phyloP scores from a whole-genome alignment of 2,888 invertebrate genomes.

The Celastrina argiolus region DNA sequence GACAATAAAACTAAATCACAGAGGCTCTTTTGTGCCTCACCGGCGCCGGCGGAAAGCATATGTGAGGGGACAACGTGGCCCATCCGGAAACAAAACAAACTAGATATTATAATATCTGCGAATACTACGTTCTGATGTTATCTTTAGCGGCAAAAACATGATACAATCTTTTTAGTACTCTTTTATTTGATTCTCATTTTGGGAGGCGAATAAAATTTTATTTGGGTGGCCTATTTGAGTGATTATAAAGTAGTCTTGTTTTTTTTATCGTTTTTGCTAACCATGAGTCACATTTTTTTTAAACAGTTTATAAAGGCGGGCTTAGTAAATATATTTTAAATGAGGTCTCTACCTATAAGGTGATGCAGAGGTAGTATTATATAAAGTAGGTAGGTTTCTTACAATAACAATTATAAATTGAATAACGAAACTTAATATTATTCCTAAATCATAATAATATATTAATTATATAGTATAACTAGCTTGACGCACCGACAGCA shows the following conservation, averaged over 20 bases:
- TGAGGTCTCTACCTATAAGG: no score
- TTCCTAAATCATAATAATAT: no score
- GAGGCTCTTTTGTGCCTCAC: slow-evolving; percentile 65
- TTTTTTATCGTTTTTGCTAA: no score
- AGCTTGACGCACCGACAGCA: no score
- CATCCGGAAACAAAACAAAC: slow-evolving; percentile 66
- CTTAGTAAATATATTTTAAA: no score
- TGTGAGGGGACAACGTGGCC: slow-evolving; percentile 68
- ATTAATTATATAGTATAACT: no score
- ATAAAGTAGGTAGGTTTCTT: no score
- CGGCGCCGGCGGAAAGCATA: slow-evolving; percentile 76
- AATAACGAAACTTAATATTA: no score
- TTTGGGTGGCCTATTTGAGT: neutral
- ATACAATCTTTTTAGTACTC: slow-evolving; percentile 2
- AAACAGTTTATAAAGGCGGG: no score
- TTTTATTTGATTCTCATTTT: neutral
- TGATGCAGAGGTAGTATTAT: no score
- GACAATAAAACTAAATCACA: slow-evolving; percentile 77
- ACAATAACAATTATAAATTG: no score
- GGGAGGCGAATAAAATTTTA: neutral
- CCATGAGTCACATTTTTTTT: no score
- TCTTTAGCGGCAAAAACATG: slow-evolving; percentile 17
- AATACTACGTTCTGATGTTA: slow-evolving; percentile 19
- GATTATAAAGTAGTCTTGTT: neutral
- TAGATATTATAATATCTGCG: slow-evolving; percentile 43